phyloP scores from a whole-genome alignment of 2,888 invertebrate species.

The Apodemia duryi region DNA sequence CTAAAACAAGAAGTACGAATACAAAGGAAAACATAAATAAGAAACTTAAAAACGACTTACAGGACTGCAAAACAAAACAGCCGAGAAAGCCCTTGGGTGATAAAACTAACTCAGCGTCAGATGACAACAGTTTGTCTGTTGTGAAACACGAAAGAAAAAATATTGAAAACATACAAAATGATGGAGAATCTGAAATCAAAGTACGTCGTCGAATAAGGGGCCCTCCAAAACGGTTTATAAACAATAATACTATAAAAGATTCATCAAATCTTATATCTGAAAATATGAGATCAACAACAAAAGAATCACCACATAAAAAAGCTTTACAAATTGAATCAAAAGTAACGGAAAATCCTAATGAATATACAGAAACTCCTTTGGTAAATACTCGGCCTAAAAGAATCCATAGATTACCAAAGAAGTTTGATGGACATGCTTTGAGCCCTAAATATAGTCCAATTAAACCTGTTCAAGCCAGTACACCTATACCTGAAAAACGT shows the following conservation, averaged over 20 bases:
- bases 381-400: slow-evolving; percentile 51
- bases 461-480: slow-evolving; percentile 58
- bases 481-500: slow-evolving; percentile 45
- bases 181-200: slow-evolving; percentile 21
- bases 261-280: slow-evolving; percentile 36
- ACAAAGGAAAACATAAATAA: slow-evolving; percentile 53
- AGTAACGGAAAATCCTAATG: slow-evolving; percentile 15
- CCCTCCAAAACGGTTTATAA: slow-evolving; percentile 48
- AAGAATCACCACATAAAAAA: not conserved
- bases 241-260: slow-evolving; percentile 42
- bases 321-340: slow-evolving; percentile 15
- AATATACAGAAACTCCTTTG: slow-evolving; percentile 47
- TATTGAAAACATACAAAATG: slow-evolving; percentile 22
- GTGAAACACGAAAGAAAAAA: slow-evolving; percentile 34
- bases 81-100: slow-evolving; percentile 55
- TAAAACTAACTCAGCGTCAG: slow-evolving; percentile 67
- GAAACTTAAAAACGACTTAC: not conserved
- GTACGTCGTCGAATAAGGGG: slow-evolving; percentile 50
- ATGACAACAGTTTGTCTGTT: slow-evolving; percentile 46
- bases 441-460: slow-evolving; percentile 57
- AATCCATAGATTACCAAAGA: slow-evolving; percentile 54
- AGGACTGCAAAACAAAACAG: slow-evolving; percentile 30
- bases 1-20: slow-evolving; percentile 50
- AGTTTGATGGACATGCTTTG: slow-evolving; percentile 55
- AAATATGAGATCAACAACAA: slow-evolving; percentile 29